A percentile compares a stretch with the other conserved stretches of the same genome.
Evolutionary conservation across 2,113 vertebrate species (phyloP).

Genomic region (Macrotis lagotis): DNA sequence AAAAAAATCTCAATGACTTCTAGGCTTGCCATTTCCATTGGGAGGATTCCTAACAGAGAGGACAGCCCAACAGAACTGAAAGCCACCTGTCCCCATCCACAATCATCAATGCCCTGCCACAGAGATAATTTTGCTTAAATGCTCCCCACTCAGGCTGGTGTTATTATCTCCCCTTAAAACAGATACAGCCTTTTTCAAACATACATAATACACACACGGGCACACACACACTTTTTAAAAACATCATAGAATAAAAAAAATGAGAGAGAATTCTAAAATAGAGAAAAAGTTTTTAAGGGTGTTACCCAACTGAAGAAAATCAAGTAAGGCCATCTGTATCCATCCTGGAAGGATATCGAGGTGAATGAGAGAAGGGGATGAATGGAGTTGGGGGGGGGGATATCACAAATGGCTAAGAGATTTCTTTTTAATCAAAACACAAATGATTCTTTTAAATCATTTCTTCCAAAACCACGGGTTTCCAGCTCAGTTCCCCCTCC

Average conservation of each 20-base stretch:
- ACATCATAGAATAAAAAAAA: conserved; percentile 42
- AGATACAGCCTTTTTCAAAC: not conserved
- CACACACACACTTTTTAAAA: not conserved
- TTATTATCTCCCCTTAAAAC: not conserved
- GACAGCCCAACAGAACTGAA: conserved; percentile 56
- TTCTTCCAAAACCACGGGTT: conserved; percentile 42
- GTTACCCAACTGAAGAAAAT: conserved; percentile 52
- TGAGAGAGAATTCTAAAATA: conserved; percentile 10
- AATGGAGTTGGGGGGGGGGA: conserved; percentile 59
- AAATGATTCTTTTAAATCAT: conserved; percentile 33
- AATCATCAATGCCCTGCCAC: not conserved
- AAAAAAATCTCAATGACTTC: conserved; percentile 39
- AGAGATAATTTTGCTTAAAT: not conserved
- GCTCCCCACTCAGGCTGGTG: not conserved
- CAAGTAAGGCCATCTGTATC: conserved; percentile 33
- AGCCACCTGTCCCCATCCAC: not conserved
- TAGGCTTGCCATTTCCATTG: conserved; percentile 52
- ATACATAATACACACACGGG: not conserved
- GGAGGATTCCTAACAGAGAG: conserved; percentile 50
- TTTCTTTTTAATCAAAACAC: conserved; percentile 19
- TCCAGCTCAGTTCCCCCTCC: conserved; percentile 3
- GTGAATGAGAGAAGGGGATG: conserved; percentile 58
- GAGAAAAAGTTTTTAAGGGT: conserved; percentile 66
- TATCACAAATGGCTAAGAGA: conserved; percentile 30
- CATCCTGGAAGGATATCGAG: conserved; percentile 41